Evolutionary conservation across 2,797 vertebrate genomes (phyloP), one percentile per base, ranked within the genome.

Genomic region (Spinibarbus caldwelli): DNA sequence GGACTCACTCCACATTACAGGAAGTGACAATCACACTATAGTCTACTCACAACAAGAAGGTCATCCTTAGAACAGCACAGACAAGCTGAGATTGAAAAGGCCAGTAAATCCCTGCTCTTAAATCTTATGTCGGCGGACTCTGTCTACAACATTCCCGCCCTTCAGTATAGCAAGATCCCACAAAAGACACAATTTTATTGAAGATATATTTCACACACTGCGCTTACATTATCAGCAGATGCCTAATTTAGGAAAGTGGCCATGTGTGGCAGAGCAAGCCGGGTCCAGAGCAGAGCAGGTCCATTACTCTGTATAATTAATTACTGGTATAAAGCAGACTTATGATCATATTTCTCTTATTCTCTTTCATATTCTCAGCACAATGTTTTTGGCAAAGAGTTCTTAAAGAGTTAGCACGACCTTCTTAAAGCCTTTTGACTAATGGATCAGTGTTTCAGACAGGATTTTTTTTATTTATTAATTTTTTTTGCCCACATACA

Each of bases 241-340:
- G 76, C 90, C 66, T 93, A 88, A 93, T 93, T 93, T 94, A 88
- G 80, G 84, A 90, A 91, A 94, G 90, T 92, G 91, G 86, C 88
- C 87, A 86, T 79, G 85, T 86, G 88, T 90, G 90, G 90, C 87
- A 83, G 80, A 86, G 36, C 15, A 67, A 84, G 75, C 59, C 12
- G 6, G 49, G 57, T 66, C 66, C 38, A 26, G 23, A 71, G 31
- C 23, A 2, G n/a, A 86, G 83, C 29, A 73, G 80, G n/a, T 45
- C 76, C 54, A 79, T 66, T 85, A 78, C 79, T 67, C n/a, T 75
- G 29, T 19, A 38, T 71, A 77, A 82, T 87, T 66, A 87, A 85
- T 87, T 34, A 71, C 72, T 10, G 36, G 57, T 31, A 70, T 78
- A 80, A 57, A 87, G 70, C 31, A 70, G 62, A 76, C 66, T 62